phyloP scores from a whole-genome alignment of 1,140 invertebrate genomes.

The Drosophila varians region DNA sequence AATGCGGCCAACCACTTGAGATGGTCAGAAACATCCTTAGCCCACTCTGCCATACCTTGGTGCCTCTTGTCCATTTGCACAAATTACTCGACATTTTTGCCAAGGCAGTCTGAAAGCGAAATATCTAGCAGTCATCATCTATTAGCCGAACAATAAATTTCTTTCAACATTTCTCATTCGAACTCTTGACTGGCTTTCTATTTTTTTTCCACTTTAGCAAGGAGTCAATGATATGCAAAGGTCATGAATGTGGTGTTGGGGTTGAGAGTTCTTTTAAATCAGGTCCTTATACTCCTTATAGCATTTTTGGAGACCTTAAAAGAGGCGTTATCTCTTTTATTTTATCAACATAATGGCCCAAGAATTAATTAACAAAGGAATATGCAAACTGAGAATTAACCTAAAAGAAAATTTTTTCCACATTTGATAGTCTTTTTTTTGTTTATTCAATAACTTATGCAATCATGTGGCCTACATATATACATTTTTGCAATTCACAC shows the following conservation, averaged over 20 bases:
- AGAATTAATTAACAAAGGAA: no score
- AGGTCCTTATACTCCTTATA: no score
- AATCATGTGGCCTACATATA: conserved; percentile 1
- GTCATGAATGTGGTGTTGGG: neutral
- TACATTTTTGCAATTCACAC: conserved; percentile 2
- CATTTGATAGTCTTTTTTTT: neutral
- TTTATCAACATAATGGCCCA: no score
- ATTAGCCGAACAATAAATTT: conserved; percentile 52
- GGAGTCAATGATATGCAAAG: conserved; percentile 23
- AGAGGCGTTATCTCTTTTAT: no score
- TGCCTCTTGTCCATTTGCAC: conserved; percentile 23
- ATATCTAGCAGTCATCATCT: conserved; percentile 52
- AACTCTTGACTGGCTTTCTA: neutral
- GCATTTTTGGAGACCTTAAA: no score
- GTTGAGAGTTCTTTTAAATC: no score
- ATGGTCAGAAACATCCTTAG: conserved; percentile 10
- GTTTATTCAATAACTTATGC: neutral
- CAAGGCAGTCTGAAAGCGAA: conserved; percentile 23
- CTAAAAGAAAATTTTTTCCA: no score
- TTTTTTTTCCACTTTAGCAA: neutral
- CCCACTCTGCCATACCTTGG: neutral
- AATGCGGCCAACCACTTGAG: conserved; percentile 25
- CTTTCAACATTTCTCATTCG: conserved; percentile 25
- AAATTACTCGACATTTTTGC: conserved; percentile 49
- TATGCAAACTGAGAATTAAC: no score